A percentile compares a stretch with the other conserved stretches of the same genome.
These are phyloP conservation scores for Drosophila mimica DNA, from an alignment of 2,888 invertebrate genomes.

Conservation along the genomic window DNA sequence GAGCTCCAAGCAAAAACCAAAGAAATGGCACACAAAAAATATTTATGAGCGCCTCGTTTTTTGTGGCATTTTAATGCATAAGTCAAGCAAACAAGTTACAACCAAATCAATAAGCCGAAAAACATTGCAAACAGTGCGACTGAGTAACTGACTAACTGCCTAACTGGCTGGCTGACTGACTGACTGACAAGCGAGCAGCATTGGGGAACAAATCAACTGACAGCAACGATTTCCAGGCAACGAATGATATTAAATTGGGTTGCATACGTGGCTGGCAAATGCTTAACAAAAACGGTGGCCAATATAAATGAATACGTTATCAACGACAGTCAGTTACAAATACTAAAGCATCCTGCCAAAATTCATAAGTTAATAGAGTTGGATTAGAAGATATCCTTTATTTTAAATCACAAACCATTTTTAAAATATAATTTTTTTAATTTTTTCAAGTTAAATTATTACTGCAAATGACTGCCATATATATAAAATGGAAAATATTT, in stretches of 20 bases:
- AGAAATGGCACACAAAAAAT: slow-evolving; percentile 71
- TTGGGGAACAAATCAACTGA: slow-evolving; percentile 72
- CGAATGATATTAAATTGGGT: slow-evolving; percentile 67
- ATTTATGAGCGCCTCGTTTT: slow-evolving; percentile 67
- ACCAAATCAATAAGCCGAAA: slow-evolving; percentile 63
- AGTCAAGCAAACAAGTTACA: slow-evolving; percentile 33
- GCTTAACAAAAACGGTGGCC: slow-evolving; percentile 20
- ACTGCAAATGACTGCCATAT: neutral
- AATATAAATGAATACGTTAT: slow-evolving; percentile 67
- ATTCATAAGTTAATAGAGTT: too few relatives aligned
- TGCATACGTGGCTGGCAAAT: slow-evolving; percentile 58
- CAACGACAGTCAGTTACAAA: slow-evolving; percentile 49
- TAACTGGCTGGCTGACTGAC: neutral
- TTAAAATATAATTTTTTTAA: neutral
- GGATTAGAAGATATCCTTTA: neutral
- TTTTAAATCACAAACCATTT: neutral
- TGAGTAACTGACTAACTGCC: slow-evolving; percentile 18
- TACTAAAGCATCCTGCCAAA: neutral
- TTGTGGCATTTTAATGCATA: slow-evolving; percentile 55
- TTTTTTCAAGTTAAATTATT: neutral
- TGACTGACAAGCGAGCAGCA: slow-evolving; percentile 64
- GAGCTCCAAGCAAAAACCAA: slow-evolving; percentile 35
- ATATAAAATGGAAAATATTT: neutral
- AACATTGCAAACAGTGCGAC: slow-evolving; percentile 34
- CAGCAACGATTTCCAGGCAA: slow-evolving; percentile 50